Base-by-base conservation (phyloP, 2,888 invertebrate species). In the Danaus chrysippus region DNA sequence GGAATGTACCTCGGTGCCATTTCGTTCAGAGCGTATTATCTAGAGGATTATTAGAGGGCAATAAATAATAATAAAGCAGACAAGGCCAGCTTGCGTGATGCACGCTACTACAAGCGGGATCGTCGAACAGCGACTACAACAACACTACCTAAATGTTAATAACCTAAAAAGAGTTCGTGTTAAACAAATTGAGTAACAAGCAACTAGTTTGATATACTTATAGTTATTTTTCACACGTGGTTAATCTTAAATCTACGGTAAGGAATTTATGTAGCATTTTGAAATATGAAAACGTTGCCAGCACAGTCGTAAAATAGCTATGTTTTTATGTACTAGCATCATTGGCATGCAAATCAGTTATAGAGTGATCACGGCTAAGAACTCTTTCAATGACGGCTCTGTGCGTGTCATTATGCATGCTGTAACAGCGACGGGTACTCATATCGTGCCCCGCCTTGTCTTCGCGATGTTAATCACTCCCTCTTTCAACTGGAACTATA, bases 11-110 rank as follows among this genome's bases (percentile, higher is more conserved):
- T 58, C 61, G 65, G 71, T 78, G 66, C 75, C 77, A 76, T 81
- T 79, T 76, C 74, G 77, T 78, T 76, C 76, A 75, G 77, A 76
- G 73, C 76, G 76, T 76, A 81, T 78, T 82, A 83, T 83, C 83
- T 81, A 78, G 76, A 74, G 72, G 83, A 84, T 86, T 85, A 87
- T 84, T 85, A 85, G 82, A 82, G 80, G 80, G 81, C 81, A 87
- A 87, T 89, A 89, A 88, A 90, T 89, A 89, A 89, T 88, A 89
- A 86, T 86, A 86, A 85, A 87, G 79, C 74, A 73, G 80, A 81
- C 83, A 78, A 74, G 79, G 73, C 69, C 70, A 70, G 77, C 75
- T 87, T 77, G 88, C 88, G 88, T 89, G 88, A 82, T 74, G 83
- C 88, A 89, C 88, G 88, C 87, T 80, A 89, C 86, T 73, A 79